Evolutionary conservation across 37 sponge, comb jelly and placozoan species (phyloP).

Genomic region (Geodia barretti): DNA sequence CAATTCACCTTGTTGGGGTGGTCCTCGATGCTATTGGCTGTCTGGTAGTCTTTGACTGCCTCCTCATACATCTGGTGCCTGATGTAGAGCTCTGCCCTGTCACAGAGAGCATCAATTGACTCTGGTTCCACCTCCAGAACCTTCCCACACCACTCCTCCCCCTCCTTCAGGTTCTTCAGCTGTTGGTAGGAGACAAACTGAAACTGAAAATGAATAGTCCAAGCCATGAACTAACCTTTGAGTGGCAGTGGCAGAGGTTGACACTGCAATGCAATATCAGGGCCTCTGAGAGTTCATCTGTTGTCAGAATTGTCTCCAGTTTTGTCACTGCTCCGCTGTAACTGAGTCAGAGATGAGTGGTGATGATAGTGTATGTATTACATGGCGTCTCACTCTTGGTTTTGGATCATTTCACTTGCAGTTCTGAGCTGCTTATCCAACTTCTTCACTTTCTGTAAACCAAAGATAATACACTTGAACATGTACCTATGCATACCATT

Average conservation of each 20-base stretch:
- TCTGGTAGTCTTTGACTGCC: slow-evolving; percentile 91
- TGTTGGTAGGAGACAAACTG: slow-evolving; percentile 5
- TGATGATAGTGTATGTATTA: background rate
- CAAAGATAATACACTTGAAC: background rate
- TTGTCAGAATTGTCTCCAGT: slow-evolving; percentile 56
- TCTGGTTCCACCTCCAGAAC: slow-evolving; percentile 76
- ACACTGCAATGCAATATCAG: slow-evolving; percentile 26
- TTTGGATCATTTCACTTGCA: slow-evolving; percentile 63
- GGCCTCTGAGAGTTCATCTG: slow-evolving; percentile 34
- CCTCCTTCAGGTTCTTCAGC: slow-evolving; percentile 45
- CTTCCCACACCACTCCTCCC: slow-evolving; percentile 71
- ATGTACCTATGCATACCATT: background rate
- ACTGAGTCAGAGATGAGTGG: background rate
- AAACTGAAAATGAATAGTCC: too few relatives aligned
- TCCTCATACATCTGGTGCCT: slow-evolving; percentile 84
- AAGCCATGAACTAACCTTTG: slow-evolving; percentile 33
- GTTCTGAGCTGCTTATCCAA: slow-evolving; percentile 75
- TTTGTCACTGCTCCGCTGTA: slow-evolving; percentile 62
- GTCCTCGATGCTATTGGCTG: slow-evolving; percentile 69
- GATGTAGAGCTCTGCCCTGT: slow-evolving; percentile 91
- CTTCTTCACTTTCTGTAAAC: slow-evolving; percentile 91
- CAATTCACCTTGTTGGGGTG: slow-evolving; percentile 48
- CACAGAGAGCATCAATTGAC: slow-evolving; percentile 86
- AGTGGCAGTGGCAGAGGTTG: slow-evolving; percentile 69
- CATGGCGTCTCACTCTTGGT: slow-evolving; percentile 49